Evolutionary conservation across 2,113 vertebrate genomes (phyloP), one percentile per base, ranked within the genome.

Genomic region (Dendropsophus ebraccatus): DNA sequence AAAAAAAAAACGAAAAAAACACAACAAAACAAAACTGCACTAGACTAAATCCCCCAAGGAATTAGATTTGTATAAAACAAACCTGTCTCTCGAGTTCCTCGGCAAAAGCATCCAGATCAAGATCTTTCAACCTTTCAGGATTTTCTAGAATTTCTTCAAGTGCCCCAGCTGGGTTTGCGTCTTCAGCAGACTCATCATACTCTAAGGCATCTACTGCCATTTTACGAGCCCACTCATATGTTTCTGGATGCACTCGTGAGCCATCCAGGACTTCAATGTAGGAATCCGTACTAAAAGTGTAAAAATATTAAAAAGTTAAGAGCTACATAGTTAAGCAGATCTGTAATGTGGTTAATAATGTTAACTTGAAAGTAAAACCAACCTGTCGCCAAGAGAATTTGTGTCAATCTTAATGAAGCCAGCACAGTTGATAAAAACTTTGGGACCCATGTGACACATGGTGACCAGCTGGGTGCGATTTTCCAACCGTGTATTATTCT

Each of bases 381-480:
- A 97, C 98, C 98, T 99, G 94, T 99, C 98, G 19, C 98, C 98
- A 82, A 99, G 94, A 0, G 98, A 99, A 0, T 97, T 96, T 0
- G 98, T 99, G 93, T 99, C 98, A 0, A 99, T 99, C 91, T 99
- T 99, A 91, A 99, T 98, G 92, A 99, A 99, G 83, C 98, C 98
- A 23, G 98, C 98, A 52, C 98, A 99, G 92, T 99, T 99, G 89
- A 99, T 99, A 83, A 99, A 99, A 89, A 99, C 98, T 88, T 99
- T 99, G 78, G 98, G 98, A 83, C 98, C 98, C 98, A 99, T 99
- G 93, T 99, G 98, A 89, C 97, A 99, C 98, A 99, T 98, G 0
- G 98, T 99, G 88, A 99, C 98, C 56, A 99, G 94, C 91, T 99
- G 98, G 17, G 98, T 99, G 87, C 98, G 94, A 93, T 99, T 99